Conservation (phyloP, 2,113 vertebrate species). For the Ciconia boyciana region DNA sequence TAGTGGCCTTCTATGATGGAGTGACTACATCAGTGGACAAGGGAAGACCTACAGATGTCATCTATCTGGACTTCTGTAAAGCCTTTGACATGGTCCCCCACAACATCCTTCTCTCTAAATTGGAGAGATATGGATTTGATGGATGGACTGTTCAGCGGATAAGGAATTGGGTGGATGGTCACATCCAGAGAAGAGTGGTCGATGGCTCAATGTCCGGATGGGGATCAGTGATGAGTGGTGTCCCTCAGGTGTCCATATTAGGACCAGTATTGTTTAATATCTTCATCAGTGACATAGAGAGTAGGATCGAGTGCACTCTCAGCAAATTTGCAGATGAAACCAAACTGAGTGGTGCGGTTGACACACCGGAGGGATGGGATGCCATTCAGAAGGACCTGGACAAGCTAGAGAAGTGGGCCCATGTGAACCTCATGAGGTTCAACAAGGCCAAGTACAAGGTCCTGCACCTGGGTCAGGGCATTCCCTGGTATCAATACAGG, state of each 20-base stretch:
- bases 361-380: neutral
- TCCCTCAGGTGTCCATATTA: accelerated
- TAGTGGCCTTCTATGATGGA: neutral
- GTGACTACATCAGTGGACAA: neutral
- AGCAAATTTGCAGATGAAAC: neutral
- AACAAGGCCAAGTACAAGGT: neutral
- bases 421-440: neutral
- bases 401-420: neutral
- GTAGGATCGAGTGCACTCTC: neutral
- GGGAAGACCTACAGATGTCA: neutral
- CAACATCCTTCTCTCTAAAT: neutral
- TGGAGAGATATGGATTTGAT: neutral
- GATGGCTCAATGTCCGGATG: accelerated
- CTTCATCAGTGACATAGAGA: neutral
- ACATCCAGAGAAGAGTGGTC: neutral
- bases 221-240: accelerated
- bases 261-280: neutral
- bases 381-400: neutral
- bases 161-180: neutral
- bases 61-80: neutral
- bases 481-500: neutral
- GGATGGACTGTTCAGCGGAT: neutral
- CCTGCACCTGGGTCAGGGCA: no score
- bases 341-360: neutral
- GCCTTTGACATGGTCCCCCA: accelerated